Base-by-base conservation (phyloP, 2,888 invertebrate genomes). In the Mesopsocus fuscifrons region DNA sequence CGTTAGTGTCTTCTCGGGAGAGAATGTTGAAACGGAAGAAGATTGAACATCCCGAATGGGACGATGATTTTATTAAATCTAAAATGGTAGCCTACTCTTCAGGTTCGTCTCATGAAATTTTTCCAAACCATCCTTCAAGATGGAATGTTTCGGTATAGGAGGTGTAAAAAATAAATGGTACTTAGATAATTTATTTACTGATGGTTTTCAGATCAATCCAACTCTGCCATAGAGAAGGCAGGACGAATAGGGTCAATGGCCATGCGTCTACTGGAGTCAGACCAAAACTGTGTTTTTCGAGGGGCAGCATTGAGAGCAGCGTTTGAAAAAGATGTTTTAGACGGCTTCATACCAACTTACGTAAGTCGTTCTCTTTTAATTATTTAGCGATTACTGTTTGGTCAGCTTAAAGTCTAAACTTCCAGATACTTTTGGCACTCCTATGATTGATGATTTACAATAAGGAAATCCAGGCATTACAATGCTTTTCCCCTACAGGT, bases 271-370 rank as follows among this genome's bases (percentile, higher is more conserved):
- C 64, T 95, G 41, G 68, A 72, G 26, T 74, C 80, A 1, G 85
- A 87, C 58, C 65, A 66, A 11, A 69, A 77, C 48, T 76, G 77
- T 52, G 68, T 71, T 45, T 65, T 94, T 20, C 69, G 82, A 18
- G 87, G 84, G 6, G 75, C 77, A 34, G 73, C 74, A 2, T 59
- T 94, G 34, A 72, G 74, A 34, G 69, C 72, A 45, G 87, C 87
- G 1, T 82, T 91, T 40, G 67, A 79, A 53, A 77, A 87, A 56
- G 97, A 98, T 62, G 68, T 77, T 45, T 73, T 73, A 44, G 77
- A 82, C 46, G 97, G 95, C 41, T 69, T 95, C 8, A 89, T 97
- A 56, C 97, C 97, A 17, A 97, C 97, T 63, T 94, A 81, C 61
- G 95, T 92, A 49, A 64, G 66, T 34, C n/a, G 30, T 11, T 30